Conservation (phyloP, 2,888 invertebrate genomes). For the Ophraella communa region DNA sequence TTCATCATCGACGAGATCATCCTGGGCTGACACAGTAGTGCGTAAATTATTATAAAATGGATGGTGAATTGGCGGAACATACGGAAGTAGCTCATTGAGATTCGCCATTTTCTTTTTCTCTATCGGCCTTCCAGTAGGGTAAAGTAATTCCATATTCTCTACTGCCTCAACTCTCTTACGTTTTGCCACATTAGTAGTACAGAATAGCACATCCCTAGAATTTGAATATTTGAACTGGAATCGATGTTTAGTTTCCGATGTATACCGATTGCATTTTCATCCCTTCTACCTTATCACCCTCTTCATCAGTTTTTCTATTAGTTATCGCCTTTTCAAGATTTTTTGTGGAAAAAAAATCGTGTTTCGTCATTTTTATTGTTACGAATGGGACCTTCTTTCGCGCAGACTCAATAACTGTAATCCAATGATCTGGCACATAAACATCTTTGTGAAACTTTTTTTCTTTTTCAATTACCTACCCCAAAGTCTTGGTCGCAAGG, state of each 20-base stretch:
- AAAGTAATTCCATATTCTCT: background rate
- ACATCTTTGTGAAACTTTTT: constrained; percentile 16
- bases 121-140: background rate
- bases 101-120: background rate
- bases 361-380: constrained; percentile 24
- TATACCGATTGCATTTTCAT: background rate
- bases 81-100: background rate
- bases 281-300: background rate
- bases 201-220: too few relatives aligned
- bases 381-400: constrained; percentile 28
- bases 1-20: background rate
- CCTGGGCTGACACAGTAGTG: background rate
- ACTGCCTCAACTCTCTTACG: background rate
- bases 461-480: constrained; percentile 17
- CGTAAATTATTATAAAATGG: background rate
- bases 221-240: too few relatives aligned
- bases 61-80: constrained; percentile 1
- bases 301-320: background rate
- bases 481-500: constrained; percentile 37
- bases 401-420: constrained; percentile 19
- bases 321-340: background rate
- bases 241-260: background rate
- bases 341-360: background rate
- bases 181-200: background rate
- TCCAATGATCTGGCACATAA: constrained; percentile 24